Evolutionary conservation across 1,140 invertebrate species (phyloP), one percentile per base, ranked within the genome.

Genomic region (Trigoniulus corallinus): DNA sequence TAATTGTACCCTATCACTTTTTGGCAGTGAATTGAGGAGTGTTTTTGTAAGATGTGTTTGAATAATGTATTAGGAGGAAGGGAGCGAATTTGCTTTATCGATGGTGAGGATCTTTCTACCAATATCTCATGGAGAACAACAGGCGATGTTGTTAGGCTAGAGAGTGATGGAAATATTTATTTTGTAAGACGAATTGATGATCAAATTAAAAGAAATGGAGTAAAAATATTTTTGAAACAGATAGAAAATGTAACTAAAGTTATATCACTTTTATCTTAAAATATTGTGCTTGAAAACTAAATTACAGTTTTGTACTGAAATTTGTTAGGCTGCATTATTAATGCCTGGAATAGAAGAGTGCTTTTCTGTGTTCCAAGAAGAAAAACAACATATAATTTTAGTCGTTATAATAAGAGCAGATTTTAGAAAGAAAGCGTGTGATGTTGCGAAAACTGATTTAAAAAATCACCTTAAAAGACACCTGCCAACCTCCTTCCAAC

Each of bases 151-250:
- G 81, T 66, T 18, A 54, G 55, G 47, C 41, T 63, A 13, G 44
- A 53, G 18, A 56, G 64, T 26, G 61, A 65, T 48, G 70, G 70
- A 3, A 64, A 62, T 44, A 64, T 82, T n/a, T 74, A 73, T 58
- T 83, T 77, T 56, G 66, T 73, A 57, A 74, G 77, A 12, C 70
- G 84, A 48, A 70, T 63, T 54, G 78, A 83, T 67, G 69, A 74
- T 53, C 62, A 74, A 37, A 67, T 85, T n/a, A 88, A 88, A 67
- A 67, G 81, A 62, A 76, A 79, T 66, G 84, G 83, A 1, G 71
- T 77, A 54, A 77, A 77, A 64, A 58, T 85, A 20, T 72, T 75
- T 59, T 62, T 84, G 25, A 58, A 64, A 25, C 61, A 69, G 46
- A 72, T 86, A 43, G 76, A 83, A 66, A 61, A 65, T 56, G 65